These are phyloP conservation scores for Lymantria dispar DNA, from an alignment of 2,888 invertebrate species.

Conservation along the genomic window DNA sequence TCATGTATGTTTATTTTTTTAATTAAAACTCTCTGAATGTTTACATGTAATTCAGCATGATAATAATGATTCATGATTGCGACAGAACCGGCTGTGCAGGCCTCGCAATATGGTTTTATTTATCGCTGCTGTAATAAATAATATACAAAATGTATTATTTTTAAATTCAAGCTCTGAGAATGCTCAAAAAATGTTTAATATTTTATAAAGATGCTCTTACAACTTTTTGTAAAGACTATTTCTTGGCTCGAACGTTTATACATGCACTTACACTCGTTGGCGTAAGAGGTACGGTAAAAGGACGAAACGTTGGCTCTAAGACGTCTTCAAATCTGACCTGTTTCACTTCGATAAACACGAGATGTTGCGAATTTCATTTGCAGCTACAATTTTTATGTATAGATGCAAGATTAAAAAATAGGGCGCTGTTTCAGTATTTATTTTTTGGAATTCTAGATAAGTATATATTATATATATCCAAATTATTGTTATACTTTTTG, in stretches of 20 bases:
- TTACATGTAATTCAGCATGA: too few relatives aligned
- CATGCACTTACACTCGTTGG: slow-evolving; percentile 12
- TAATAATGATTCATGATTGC: too few relatives aligned
- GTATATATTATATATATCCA: too few relatives aligned
- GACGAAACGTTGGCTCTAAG: slow-evolving; percentile 19
- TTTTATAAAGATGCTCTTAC: background rate
- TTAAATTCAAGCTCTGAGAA: background rate
- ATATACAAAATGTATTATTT: background rate
- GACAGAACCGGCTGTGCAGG: too few relatives aligned
- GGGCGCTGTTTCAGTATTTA: too few relatives aligned
- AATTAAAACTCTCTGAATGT: too few relatives aligned
- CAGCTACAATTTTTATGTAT: slow-evolving; percentile 1
- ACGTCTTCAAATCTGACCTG: slow-evolving; percentile 19
- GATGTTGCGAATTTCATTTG: slow-evolving; percentile 5
- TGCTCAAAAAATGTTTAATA: background rate
- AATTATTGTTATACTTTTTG: too few relatives aligned
- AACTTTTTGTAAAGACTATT: slow-evolving; percentile 1
- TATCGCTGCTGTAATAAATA: background rate
- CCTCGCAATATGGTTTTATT: background rate
- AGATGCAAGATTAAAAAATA: background rate
- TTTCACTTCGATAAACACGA: slow-evolving; percentile 20
- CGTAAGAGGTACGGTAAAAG: slow-evolving; percentile 17
- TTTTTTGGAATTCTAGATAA: too few relatives aligned
- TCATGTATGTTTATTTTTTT: too few relatives aligned
- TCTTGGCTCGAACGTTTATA: slow-evolving; percentile 26